A percentile compares a stretch with the other conserved stretches of the same genome.
Conservation (phyloP, 2,113 vertebrate species). For the Eonycteris spelaea region DNA sequence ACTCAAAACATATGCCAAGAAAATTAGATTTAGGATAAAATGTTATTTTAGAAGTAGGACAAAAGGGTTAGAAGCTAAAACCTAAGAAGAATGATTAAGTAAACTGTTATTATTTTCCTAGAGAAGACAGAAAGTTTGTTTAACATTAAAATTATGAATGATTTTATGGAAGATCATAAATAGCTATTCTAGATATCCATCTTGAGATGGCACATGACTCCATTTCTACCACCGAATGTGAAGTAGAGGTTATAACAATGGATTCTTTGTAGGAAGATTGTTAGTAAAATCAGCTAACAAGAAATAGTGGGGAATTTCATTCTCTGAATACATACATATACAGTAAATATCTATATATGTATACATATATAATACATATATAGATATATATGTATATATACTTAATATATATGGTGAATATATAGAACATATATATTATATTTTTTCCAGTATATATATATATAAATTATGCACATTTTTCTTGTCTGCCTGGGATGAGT, state of each 20-base stretch:
- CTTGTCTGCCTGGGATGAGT: background rate
- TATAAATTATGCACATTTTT: background rate
- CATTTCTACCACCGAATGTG: background rate
- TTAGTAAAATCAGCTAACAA: background rate
- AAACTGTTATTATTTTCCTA: background rate
- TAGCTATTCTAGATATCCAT: background rate
- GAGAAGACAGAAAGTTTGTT: background rate
- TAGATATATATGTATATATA: background rate
- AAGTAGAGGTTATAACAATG: background rate
- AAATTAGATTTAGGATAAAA: background rate
- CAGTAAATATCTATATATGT: background rate
- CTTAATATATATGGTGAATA: no score
- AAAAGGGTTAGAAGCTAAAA: background rate
- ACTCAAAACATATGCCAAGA: background rate
- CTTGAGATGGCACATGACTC: background rate
- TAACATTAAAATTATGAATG: background rate
- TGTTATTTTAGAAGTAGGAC: conserved; percentile 6
- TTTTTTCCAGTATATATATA: background rate
- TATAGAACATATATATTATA: background rate
- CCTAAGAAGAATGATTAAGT: conserved; percentile 14
- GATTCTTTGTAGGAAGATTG: background rate
- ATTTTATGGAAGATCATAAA: background rate
- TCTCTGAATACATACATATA: background rate
- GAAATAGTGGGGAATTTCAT: background rate
- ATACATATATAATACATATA: no score